Conservation (phyloP, 1,140 invertebrate species). For the Magallana angulata region DNA sequence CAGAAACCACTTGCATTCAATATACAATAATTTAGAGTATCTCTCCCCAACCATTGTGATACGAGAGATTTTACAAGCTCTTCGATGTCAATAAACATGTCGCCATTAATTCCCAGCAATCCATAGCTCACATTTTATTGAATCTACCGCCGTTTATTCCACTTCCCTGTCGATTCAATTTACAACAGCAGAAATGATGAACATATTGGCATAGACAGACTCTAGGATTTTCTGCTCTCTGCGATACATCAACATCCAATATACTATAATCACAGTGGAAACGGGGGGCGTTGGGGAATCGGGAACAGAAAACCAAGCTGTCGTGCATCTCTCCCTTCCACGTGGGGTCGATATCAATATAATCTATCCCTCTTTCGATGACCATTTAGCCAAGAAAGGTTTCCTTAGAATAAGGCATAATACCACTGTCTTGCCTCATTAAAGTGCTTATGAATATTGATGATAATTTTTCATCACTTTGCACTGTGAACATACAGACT, state of each 20-base stretch:
- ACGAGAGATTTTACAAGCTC: neutral
- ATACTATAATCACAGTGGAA: neutral
- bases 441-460: slow-evolving; percentile 24
- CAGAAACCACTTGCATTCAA: neutral
- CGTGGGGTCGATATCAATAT: neutral
- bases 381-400: neutral
- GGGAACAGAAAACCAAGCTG: too few relatives aligned
- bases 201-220: slow-evolving; percentile 21
- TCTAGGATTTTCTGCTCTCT: neutral
- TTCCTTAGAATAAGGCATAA: neutral
- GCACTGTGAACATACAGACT: neutral
- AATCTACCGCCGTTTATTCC: slow-evolving; percentile 21
- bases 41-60: neutral
- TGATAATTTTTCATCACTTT: slow-evolving; percentile 25
- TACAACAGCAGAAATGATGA: neutral
- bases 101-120: slow-evolving; percentile 27
- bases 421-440: slow-evolving; percentile 13
- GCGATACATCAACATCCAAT: slow-evolving; percentile 4
- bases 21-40: neutral
- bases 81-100: slow-evolving; percentile 27
- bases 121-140: slow-evolving; percentile 22
- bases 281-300: neutral
- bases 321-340: neutral
- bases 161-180: slow-evolving; percentile 26
- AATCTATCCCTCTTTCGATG: neutral